Conservation (phyloP, 2,113 vertebrate genomes). For the Chitala chitala region DNA sequence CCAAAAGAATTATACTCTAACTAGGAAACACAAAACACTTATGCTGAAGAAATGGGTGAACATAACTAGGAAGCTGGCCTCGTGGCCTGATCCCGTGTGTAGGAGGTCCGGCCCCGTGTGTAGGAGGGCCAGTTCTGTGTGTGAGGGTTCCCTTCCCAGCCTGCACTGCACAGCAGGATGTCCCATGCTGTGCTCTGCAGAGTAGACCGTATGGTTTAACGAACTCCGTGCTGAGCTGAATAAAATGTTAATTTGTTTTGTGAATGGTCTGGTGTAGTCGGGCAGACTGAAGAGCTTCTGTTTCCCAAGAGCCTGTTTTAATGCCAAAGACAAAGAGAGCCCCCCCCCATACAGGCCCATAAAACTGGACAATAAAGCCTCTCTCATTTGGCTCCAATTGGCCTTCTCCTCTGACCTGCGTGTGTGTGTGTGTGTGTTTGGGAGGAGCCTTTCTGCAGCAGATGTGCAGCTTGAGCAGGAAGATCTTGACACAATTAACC, state of each 20-base stretch:
- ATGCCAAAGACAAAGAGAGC: conserved; percentile 44
- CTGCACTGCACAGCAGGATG: no score
- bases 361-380: conserved; percentile 42
- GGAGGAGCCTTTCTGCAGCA: conserved; percentile 48
- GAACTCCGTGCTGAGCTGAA: conserved; percentile 42
- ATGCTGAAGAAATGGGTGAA: no score
- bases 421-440: no score
- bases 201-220: conserved; percentile 28
- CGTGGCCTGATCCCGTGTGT: no score
- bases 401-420: no score
- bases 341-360: no score
- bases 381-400: conserved; percentile 57
- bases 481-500: conserved; percentile 62
- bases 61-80: no score
- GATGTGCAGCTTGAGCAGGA: conserved; percentile 57
- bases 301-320: conserved; percentile 46
- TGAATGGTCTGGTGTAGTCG: conserved; percentile 51
- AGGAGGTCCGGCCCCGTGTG: no score
- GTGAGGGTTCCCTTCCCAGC: no score
- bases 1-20: no score
- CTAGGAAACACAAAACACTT: no score
- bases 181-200: conserved; percentile 1
- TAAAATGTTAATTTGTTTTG: conserved; percentile 58
- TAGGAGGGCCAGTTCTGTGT: no score
- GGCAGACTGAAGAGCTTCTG: conserved; percentile 47